These are phyloP conservation scores for Arvicanthis niloticus DNA, from an alignment of 2,113 vertebrate genomes.

Conservation along the genomic window DNA sequence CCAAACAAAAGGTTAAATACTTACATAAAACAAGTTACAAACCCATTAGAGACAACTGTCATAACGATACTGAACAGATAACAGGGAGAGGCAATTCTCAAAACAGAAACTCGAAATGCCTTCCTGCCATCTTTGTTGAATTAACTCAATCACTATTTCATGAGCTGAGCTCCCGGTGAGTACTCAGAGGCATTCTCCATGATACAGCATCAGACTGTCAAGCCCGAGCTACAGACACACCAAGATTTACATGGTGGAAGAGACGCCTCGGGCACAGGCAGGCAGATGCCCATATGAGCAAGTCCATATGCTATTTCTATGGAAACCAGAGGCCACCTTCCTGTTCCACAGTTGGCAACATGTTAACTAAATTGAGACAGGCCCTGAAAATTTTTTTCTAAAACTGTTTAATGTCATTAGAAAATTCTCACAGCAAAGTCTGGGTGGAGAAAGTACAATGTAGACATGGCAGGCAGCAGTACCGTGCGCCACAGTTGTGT, in stretches of 20 bases:
- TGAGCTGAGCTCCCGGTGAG: background rate
- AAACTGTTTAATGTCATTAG: background rate
- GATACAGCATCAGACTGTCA: background rate
- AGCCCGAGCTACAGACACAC: background rate
- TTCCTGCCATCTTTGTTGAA: background rate
- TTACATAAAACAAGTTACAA: conserved; percentile 10
- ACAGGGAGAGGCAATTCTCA: conserved; percentile 14
- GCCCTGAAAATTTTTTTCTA: background rate
- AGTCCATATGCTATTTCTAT: background rate
- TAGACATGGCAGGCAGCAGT: background rate
- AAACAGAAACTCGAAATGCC: background rate
- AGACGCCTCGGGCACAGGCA: background rate
- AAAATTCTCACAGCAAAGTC: conserved; percentile 8
- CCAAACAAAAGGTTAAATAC: background rate
- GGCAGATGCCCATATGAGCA: background rate
- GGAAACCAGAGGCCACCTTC: background rate
- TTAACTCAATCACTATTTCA: background rate
- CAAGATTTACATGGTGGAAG: background rate
- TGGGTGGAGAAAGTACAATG: background rate
- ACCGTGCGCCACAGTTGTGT: background rate
- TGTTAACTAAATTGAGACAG: background rate
- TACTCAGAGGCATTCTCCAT: background rate
- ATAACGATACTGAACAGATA: background rate
- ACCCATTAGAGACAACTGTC: background rate
- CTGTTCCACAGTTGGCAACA: background rate